Conservation (phyloP, 2,113 vertebrate species). For the Globicephala melas region DNA sequence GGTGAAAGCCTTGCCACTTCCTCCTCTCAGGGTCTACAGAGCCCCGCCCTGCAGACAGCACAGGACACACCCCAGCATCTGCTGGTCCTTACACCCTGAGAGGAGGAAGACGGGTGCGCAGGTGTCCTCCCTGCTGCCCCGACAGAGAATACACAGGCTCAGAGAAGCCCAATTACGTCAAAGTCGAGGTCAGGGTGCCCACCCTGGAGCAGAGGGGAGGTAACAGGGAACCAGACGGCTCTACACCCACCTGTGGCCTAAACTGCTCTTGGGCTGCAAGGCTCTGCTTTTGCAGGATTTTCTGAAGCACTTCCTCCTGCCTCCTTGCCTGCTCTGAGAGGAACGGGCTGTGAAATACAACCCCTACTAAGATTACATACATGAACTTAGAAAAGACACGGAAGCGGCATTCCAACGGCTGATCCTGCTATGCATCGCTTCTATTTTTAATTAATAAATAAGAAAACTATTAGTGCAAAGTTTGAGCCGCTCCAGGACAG, state of each 20-base stretch:
- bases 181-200: not conserved
- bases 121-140: not conserved
- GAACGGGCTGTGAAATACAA: not conserved
- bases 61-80: too few species aligned
- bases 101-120: not conserved
- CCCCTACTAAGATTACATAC: not conserved
- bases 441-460: not conserved
- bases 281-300: accelerated
- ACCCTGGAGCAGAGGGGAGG: not conserved
- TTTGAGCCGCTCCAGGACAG: not conserved
- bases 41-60: not conserved
- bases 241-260: accelerated
- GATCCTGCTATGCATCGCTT: not conserved
- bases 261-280: accelerated
- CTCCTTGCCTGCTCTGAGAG: not conserved
- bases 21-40: not conserved
- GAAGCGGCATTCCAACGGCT: not conserved
- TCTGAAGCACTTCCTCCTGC: not conserved
- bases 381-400: not conserved
- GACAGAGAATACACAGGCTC: not conserved
- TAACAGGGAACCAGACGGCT: accelerated
- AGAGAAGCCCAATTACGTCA: not conserved
- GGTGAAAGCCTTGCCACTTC: not conserved
- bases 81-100: not conserved
- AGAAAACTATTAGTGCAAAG: not conserved